Conservation (phyloP, 2,888 invertebrate genomes). For the Lithophane leautieri region DNA sequence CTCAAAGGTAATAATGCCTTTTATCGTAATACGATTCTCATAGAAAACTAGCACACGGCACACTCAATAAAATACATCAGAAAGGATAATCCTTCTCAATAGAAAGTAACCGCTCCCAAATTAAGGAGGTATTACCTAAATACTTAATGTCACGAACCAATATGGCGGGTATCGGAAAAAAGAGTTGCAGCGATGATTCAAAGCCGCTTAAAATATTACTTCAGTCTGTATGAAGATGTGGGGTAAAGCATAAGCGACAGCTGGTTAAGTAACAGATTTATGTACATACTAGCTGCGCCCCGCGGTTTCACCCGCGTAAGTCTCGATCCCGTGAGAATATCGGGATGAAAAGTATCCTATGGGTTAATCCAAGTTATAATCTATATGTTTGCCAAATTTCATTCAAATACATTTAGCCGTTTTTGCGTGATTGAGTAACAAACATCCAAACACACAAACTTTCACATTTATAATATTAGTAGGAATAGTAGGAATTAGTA, state of each 20-base stretch:
- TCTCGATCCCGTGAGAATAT: too few relatives aligned
- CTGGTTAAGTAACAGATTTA: not conserved
- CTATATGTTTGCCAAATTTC: too few relatives aligned
- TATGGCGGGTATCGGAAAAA: slow-evolving; percentile 69
- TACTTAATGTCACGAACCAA: slow-evolving; percentile 66
- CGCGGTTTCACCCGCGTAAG: too few relatives aligned
- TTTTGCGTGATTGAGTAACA: too few relatives aligned
- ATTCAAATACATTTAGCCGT: too few relatives aligned
- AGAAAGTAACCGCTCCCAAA: slow-evolving; percentile 52
- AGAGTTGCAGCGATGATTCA: slow-evolving; percentile 76
- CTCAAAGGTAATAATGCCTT: not conserved
- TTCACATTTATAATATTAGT: too few relatives aligned
- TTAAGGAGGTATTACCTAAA: slow-evolving; percentile 64
- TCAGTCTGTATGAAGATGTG: slow-evolving; percentile 54
- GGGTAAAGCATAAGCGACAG: slow-evolving; percentile 55
- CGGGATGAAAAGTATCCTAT: too few relatives aligned
- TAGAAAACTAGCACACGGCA: not conserved
- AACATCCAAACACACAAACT: too few relatives aligned
- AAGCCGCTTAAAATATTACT: slow-evolving; percentile 86
- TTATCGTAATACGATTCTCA: not conserved
- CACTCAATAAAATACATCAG: slow-evolving; percentile 21
- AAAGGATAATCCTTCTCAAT: slow-evolving; percentile 48
- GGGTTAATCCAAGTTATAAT: too few relatives aligned
- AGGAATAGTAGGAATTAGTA: too few relatives aligned
- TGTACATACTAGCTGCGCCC: too few relatives aligned